Percentiles rank a stretch among this genome's conserved stretches.
Evolutionary conservation across 2,113 vertebrate genomes (phyloP).

Genomic region (Nycticorax nycticorax): DNA sequence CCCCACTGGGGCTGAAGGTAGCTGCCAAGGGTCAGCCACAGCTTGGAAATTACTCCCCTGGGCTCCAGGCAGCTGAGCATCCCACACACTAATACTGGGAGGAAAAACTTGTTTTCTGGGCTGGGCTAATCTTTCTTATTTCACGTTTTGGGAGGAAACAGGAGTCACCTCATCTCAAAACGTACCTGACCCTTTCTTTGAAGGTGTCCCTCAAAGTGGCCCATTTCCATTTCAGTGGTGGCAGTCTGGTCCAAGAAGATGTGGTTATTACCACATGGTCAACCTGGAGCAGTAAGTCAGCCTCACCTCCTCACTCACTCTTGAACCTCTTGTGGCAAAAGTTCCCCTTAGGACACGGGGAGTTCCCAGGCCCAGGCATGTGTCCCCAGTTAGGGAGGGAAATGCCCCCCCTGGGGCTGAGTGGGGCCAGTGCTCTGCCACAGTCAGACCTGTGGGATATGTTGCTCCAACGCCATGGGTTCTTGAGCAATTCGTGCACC

Average conservation of each 20-base stretch:
- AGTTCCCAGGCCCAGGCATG: neutral
- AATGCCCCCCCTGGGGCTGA: accelerated
- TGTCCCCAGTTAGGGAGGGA: neutral
- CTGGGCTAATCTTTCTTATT: neutral
- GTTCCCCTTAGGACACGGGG: too few relatives aligned
- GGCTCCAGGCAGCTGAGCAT: neutral
- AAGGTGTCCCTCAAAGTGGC: neutral
- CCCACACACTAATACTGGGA: neutral
- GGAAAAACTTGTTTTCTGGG: neutral
- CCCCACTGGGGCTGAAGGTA: neutral
- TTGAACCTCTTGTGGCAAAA: neutral
- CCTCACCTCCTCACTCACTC: neutral
- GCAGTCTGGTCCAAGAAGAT: neutral
- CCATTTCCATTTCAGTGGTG: neutral
- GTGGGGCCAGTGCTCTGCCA: neutral
- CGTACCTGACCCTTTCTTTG: neutral
- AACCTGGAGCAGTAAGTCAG: neutral
- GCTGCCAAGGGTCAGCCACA: neutral
- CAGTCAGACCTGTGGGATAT: neutral
- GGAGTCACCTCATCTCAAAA: neutral
- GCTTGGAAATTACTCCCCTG: neutral
- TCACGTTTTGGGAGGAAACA: neutral
- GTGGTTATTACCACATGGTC: neutral
- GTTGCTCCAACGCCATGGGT: neutral
- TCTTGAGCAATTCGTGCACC: accelerated